Base-by-base conservation (phyloP, 2,888 invertebrate species). In the Teleogryllus oceanicus region DNA sequence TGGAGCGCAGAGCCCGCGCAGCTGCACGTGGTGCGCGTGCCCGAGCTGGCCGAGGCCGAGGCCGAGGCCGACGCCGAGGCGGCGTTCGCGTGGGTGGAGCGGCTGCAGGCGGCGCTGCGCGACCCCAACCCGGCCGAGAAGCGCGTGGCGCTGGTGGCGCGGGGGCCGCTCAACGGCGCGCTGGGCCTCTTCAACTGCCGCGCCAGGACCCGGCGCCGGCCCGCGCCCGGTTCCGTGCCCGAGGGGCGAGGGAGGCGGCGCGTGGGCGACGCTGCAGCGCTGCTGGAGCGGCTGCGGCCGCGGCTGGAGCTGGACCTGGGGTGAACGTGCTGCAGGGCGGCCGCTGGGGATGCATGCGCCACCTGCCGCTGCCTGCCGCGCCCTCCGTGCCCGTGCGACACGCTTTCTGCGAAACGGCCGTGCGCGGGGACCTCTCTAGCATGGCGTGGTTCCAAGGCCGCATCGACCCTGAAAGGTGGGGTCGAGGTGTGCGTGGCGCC, bases 151-250 rank as follows among this genome's bases (percentile, higher is more conserved):
- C 85, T 97, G 0, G 91, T 94, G 21, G 88, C 92, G 1, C 91
- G 93, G 85, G 90, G 91, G 83, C 88, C 89, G 2, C 88, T 92
- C 11, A 94, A 90, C 85, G 99, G 99, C 18, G 88, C 97, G 0
- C 86, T 96, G 37, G 99, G 98, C n/a, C 87, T 98, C 79, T 91
- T 95, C 0, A 96, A 96, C 84, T 97, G 97, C 86, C 86, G 24
- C 24, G 24, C 24, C 24, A 24, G 24, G 24, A 24, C 24, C 24
- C 1, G 93, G 93, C 83, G 94, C 94, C 77, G 24, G 24, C 24
- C 24, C 24, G 24, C 24, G n/a, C n/a, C n/a, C n/a, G n/a, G n/a
- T n/a, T n/a, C n/a, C n/a, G n/a, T 24, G 24, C 24, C 24, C 24
- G 24, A 24, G 24, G 24, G 24, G 2, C 24, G 24, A 2, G 24